Evolutionary conservation across 2,888 invertebrate species (phyloP).

Genomic region (Lasioglossum leucozonium): DNA sequence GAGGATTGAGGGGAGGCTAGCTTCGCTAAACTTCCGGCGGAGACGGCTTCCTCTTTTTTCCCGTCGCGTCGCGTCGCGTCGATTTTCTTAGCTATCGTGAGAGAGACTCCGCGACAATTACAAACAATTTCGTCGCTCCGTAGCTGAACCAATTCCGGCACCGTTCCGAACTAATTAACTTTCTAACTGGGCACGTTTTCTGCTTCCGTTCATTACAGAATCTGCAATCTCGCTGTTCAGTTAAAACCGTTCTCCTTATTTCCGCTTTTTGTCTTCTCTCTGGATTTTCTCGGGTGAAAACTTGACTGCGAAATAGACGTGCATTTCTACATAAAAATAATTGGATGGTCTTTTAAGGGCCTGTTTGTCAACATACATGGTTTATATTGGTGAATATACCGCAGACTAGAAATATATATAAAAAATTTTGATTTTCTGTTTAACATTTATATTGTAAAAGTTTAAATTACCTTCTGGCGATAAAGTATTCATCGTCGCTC

Average conservation of each 20-base stretch:
- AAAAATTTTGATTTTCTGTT: not conserved
- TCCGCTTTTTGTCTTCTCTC: not conserved
- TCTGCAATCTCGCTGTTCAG: not conserved
- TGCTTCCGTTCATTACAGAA: not conserved
- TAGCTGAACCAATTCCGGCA: not conserved
- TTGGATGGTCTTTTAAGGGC: too few relatives aligned
- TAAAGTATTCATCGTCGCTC: constrained; percentile 1
- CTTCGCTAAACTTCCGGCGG: constrained; percentile 28
- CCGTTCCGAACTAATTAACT: constrained; percentile 13
- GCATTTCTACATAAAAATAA: not conserved
- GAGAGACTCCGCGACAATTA: constrained; percentile 31
- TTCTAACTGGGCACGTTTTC: not conserved
- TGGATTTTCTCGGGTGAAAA: not conserved
- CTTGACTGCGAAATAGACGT: not conserved
- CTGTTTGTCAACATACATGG: not conserved
- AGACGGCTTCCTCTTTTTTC: constrained; percentile 5
- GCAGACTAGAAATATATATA: too few relatives aligned
- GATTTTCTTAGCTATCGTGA: not conserved
- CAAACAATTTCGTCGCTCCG: constrained; percentile 34
- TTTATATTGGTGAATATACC: not conserved
- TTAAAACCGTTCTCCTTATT: not conserved
- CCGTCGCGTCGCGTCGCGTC: not conserved
- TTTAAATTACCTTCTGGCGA: not conserved
- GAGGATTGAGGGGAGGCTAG: constrained; percentile 6
- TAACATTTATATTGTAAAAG: constrained; percentile 16